Evolutionary conservation across 2,888 invertebrate species (phyloP).

Genomic region (Cephus pulcher): DNA sequence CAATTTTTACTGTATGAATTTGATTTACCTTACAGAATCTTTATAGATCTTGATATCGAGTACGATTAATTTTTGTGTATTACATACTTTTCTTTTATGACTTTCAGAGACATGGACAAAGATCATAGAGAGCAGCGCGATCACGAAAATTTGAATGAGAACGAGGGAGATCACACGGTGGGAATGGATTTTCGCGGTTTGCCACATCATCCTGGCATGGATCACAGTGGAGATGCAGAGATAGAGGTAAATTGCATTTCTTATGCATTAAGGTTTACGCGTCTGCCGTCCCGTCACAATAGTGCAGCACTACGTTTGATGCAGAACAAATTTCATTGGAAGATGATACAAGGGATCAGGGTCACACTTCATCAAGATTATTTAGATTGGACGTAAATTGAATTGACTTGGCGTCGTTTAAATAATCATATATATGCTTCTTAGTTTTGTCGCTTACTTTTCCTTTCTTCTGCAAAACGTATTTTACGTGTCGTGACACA

Average conservation of each 20-base stretch:
- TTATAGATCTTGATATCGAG: background rate
- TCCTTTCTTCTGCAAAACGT: background rate
- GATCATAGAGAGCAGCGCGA: conserved; percentile 52
- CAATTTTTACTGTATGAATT: background rate
- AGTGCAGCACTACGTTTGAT: background rate
- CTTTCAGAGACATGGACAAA: conserved; percentile 54
- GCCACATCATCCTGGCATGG: conserved; percentile 42
- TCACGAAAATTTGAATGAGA: conserved; percentile 50
- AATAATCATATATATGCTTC: background rate
- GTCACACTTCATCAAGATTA: background rate
- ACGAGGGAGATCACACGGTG: conserved; percentile 46
- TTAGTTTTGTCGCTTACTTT: background rate
- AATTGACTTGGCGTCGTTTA: background rate
- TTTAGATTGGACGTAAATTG: background rate
- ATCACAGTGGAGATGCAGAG: conserved; percentile 43
- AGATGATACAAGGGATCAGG: background rate
- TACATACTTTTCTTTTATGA: background rate
- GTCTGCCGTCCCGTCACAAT: background rate
- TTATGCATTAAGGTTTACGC: background rate
- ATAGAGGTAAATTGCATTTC: conserved; percentile 38
- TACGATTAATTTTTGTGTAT: background rate
- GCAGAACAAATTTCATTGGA: background rate
- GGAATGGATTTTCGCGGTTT: conserved; percentile 55
- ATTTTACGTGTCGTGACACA: background rate
- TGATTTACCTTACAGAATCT: background rate